Base-by-base conservation (phyloP, 2,888 invertebrate species). In the Scaptodrosophila latifasciaeformis region DNA sequence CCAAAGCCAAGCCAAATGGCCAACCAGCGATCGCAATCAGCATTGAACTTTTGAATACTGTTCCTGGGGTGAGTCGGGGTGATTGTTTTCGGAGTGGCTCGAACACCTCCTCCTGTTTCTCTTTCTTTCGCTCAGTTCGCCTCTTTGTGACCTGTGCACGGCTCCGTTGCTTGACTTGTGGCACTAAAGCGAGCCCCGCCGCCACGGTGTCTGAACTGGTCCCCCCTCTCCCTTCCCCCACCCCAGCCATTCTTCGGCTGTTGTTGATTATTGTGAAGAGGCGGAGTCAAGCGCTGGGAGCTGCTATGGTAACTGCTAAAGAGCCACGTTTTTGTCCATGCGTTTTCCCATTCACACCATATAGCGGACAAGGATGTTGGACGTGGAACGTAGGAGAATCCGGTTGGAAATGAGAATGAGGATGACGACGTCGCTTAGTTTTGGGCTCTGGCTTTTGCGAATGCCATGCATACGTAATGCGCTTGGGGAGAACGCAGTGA, bases 391-490 rank as follows among this genome's bases (percentile, higher is more conserved):
- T 12, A n/a, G n/a, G n/a, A n/a, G n/a, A n/a, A 15, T 9, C 17
- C 13, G 35, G 35, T 13, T 9, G 13, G 35, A 7, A 7, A 9
- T 1, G 15, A 10, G 10, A 39, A 13, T 13, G 39, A 4, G 39
- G 10, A 10, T 5, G 13, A 10, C 15, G 37, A 17, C 37, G 37
- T 59, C 70, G 47, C 43, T 44, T 37, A 52, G 42, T 48, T 58
- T 58, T 59, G 58, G 54, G 30, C 42, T 17, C 35, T 34, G 44
- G 49, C 56, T 63, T 59, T 50, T 64, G 65, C 69, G 61, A 67
- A 62, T 62, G 63, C 62, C 69, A 72, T 80, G 82, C 81, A 79
- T 82, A 81, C 71, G 72, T 81, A 80, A 82, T 81, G 81, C 57
- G 82, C 69, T 65, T 65, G 63, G 79, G 79, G 79, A 81, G 47